These are phyloP conservation scores for Oreotrochilus melanogaster DNA, from an alignment of 2,113 vertebrate genomes.

Conservation along the genomic window DNA sequence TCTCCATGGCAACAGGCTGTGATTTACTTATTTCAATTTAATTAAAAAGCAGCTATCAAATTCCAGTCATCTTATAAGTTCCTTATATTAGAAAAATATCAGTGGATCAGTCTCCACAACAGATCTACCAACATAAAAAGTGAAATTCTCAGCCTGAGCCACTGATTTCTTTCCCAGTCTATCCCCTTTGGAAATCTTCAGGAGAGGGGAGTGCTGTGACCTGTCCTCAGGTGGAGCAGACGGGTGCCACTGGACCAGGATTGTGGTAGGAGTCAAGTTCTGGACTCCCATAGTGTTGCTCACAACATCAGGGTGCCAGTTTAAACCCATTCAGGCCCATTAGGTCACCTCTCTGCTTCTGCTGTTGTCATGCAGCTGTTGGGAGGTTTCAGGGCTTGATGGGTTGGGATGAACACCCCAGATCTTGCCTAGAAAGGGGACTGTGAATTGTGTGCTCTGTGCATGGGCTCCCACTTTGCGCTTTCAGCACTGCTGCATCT, in stretches of 20 bases:
- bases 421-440: neutral
- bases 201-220: neutral
- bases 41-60: slow-evolving; percentile 74
- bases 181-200: neutral
- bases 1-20: slow-evolving; percentile 77
- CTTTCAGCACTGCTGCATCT: neutral
- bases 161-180: neutral
- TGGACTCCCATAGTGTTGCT: neutral
- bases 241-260: neutral
- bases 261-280: neutral
- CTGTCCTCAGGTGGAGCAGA: neutral
- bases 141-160: neutral
- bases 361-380: neutral
- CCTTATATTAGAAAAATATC: slow-evolving; percentile 52
- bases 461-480: rapidly evolving
- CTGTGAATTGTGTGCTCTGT: rapidly evolving
- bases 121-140: neutral
- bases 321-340: neutral
- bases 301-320: neutral
- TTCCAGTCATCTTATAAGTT: slow-evolving; percentile 57
- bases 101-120: neutral
- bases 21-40: slow-evolving; percentile 75
- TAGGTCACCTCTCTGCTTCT: neutral
- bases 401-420: neutral
- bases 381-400: neutral